Base-by-base conservation (phyloP, 1,140 invertebrate genomes). In the Meloidogyne hapla region DNA sequence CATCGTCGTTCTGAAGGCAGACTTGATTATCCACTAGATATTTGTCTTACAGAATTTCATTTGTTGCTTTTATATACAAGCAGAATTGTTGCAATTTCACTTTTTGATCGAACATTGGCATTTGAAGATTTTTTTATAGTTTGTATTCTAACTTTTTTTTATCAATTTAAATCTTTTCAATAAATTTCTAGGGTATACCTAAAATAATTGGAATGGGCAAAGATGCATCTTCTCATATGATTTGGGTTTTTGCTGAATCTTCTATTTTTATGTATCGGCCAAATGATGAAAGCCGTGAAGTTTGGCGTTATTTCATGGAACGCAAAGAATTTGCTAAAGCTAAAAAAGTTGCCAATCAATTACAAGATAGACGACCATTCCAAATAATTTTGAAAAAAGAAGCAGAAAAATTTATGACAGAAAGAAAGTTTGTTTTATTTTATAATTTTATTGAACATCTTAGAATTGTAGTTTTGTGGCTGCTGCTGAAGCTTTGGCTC, bases 351-450 rank as follows among this genome's bases (percentile, higher is more conserved):
- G 76, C 80, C 15, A 74, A 74, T 23, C 71, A 61, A 76, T 79
- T 81, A 77, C 28, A 45, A 15, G 80, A 81, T 70, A 69, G 62
- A 38, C 25, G 38, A 13, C 80, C 80, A 12, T 83, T 78, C 40
- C 80, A 83, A 67, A 40, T 80, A n/a, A 80, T 81, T 23, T 62
- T 81, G 21, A 83, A 80, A 45, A 65, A 77, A 48, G 81, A 83
- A 65, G 80, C 80, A 13, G 80, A 83, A 61, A 80, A 82, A 63
- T 80, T 82, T 66, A 40, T 80, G 28, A 33, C 21, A 3, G 69
- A 80, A 28, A 81, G 83, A 33, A 78, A 80, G 77, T 79, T 28
- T 33, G 76, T 75, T 61, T 4, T 76, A 15, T 33, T 33, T 15
- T n/a, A 3, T 15, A 15, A 21, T 15, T 38, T 25, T n/a, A n/a